Conservation (phyloP, 2,113 vertebrate species). For the Oncorhynchus keta region DNA sequence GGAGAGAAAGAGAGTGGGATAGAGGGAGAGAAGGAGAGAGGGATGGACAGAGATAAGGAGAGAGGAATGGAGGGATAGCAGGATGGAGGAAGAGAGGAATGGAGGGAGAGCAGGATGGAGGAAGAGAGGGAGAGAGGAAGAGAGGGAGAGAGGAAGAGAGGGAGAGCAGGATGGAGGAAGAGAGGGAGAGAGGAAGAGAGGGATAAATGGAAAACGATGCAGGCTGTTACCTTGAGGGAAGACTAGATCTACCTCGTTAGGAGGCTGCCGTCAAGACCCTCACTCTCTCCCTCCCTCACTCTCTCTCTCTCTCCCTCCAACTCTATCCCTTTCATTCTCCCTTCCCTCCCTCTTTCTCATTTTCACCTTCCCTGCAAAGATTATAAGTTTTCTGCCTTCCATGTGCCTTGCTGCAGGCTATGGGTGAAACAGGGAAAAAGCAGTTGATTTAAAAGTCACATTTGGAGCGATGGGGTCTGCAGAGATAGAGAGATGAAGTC, state of each 20-base stretch:
- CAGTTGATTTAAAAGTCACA: conserved; percentile 43
- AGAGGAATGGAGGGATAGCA: no score
- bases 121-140: no score
- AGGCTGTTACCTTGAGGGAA: conserved; percentile 47
- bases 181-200: no score
- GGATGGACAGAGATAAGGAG: no score
- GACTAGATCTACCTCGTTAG: conserved; percentile 41
- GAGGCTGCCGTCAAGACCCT: background rate
- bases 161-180: rapidly evolving
- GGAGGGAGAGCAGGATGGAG: rapidly evolving
- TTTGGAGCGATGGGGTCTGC: background rate
- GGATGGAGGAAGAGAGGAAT: no score
- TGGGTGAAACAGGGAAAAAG: conserved; percentile 48
- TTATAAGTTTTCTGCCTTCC: conserved; percentile 52
- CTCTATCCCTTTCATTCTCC: background rate
- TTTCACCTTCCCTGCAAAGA: background rate
- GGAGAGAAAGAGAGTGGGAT: no score
- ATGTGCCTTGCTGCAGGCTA: conserved; percentile 62
- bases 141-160: background rate
- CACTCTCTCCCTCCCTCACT: background rate
- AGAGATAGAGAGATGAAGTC: conserved; percentile 14
- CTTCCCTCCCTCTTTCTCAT: background rate
- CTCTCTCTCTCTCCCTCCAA: background rate
- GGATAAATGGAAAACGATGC: conserved; percentile 32
- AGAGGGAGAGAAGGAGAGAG: no score